phyloP scores from a whole-genome alignment of 2,797 vertebrate species.

The Girardinus metallicus region DNA sequence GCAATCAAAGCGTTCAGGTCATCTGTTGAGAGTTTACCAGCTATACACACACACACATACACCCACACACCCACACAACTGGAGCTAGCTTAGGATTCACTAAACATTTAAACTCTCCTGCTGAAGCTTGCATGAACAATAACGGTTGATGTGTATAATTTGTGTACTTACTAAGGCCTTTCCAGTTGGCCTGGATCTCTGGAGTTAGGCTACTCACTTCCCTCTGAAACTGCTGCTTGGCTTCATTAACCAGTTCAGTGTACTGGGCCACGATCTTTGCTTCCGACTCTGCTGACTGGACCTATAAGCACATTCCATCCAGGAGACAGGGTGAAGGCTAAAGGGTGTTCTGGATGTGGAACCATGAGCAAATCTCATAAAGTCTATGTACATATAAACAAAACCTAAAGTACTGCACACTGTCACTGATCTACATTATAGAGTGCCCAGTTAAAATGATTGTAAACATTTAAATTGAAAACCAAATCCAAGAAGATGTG shows the following conservation, averaged over 20 bases:
- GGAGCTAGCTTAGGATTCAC: not conserved
- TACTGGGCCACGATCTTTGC: slow-evolving; percentile 95
- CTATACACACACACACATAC: slow-evolving; percentile 63
- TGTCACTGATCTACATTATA: not conserved
- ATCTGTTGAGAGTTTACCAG: slow-evolving; percentile 87
- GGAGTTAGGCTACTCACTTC: slow-evolving; percentile 96
- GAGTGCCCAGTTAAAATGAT: not conserved
- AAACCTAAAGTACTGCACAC: not conserved
- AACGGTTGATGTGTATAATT: not conserved
- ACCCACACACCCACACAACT: slow-evolving; percentile 1
- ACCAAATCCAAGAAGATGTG: not conserved
- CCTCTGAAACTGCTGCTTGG: slow-evolving; percentile 90
- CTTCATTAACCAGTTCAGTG: slow-evolving; percentile 92
- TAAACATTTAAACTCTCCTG: not conserved
- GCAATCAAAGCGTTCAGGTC: slow-evolving; percentile 94
- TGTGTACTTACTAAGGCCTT: slow-evolving; percentile 89
- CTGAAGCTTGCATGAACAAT: not conserved
- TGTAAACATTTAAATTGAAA: not conserved
- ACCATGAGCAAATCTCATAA: not conserved
- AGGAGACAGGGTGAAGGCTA: not conserved
- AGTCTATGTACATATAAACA: not conserved
- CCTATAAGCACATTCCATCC: slow-evolving; percentile 70
- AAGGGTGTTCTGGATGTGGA: not conserved
- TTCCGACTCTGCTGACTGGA: slow-evolving; percentile 91
- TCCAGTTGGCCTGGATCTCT: slow-evolving; percentile 93